Evolutionary conservation across 92 coral and sea anemone genomes (phyloP).

Genomic region (Chrysogorgia sp.): DNA sequence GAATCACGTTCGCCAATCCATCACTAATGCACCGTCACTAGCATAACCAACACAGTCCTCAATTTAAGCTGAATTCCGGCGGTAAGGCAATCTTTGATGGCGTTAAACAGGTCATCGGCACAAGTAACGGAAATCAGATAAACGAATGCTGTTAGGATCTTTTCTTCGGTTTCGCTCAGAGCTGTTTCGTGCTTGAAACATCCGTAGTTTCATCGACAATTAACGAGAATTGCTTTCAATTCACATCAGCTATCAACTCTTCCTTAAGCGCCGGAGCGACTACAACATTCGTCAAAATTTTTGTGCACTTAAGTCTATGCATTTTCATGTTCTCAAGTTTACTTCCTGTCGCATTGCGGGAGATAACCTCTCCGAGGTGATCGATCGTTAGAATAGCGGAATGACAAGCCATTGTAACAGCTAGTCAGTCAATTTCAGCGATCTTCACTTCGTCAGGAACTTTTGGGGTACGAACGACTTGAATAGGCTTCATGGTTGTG

Average conservation of each 20-base stretch:
- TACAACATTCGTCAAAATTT: slow-evolving; percentile 22
- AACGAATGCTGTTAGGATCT: not conserved
- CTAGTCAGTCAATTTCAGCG: slow-evolving; percentile 25
- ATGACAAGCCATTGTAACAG: too few species aligned
- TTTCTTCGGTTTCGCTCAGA: slow-evolving; percentile 2
- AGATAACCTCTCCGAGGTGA: slow-evolving; percentile 34
- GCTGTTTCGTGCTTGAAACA: slow-evolving; percentile 1
- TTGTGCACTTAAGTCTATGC: slow-evolving; percentile 15
- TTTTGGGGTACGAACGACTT: slow-evolving; percentile 9
- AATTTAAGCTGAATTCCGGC: not conserved
- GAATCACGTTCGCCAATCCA: not conserved
- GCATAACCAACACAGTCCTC: slow-evolving; percentile 5
- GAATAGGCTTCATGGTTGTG: slow-evolving; percentile 9
- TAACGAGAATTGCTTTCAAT: slow-evolving; percentile 2
- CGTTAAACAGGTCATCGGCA: slow-evolving; percentile 19
- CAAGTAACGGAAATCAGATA: not conserved
- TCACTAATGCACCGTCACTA: slow-evolving; percentile 25
- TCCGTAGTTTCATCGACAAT: not conserved
- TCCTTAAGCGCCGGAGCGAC: too few species aligned
- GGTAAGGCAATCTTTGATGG: not conserved
- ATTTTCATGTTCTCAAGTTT: slow-evolving; percentile 27
- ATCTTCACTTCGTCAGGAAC: slow-evolving; percentile 17
- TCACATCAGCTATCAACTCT: slow-evolving; percentile 10
- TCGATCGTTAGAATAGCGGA: too few species aligned
- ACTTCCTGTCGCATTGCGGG: slow-evolving; percentile 31